A percentile compares a stretch with the other conserved stretches of the same genome.
Conservation (phyloP, 2,113 vertebrate genomes). For the Delphinapterus leucas region DNA sequence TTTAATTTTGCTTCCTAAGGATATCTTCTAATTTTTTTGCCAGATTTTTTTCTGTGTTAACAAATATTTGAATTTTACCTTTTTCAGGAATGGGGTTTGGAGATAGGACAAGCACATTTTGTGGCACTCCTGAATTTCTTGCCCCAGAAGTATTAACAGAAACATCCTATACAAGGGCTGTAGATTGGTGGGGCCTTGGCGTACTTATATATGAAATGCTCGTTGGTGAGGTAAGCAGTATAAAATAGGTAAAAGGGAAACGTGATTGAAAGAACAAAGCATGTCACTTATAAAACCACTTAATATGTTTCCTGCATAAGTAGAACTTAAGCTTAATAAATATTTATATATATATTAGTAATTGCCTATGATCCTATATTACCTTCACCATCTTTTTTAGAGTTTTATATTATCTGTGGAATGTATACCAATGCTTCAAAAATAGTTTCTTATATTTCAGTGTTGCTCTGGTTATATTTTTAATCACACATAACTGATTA, state of each 20-base stretch:
- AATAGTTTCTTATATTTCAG: not conserved
- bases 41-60: slow-evolving; percentile 1
- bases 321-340: not conserved
- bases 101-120: slow-evolving; percentile 98
- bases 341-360: not conserved
- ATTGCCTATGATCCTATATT: not conserved
- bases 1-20: slow-evolving; percentile 44
- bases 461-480: not conserved
- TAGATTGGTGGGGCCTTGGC: slow-evolving; percentile 99
- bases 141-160: slow-evolving; percentile 98
- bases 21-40: not conserved
- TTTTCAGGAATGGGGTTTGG: slow-evolving; percentile 97
- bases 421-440: not conserved
- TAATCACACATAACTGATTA: not conserved
- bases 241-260: not conserved
- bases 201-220: slow-evolving; percentile 99
- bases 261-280: not conserved
- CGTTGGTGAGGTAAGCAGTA: slow-evolving; percentile 93
- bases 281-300: slow-evolving; percentile 4
- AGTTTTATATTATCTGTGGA: slow-evolving; percentile 9
- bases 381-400: not conserved
- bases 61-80: slow-evolving; percentile 46
- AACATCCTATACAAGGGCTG: slow-evolving; percentile 97
- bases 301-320: not conserved
- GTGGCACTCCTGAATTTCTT: slow-evolving; percentile 98